phyloP scores from a whole-genome alignment of 2,888 invertebrate species.

The Podabrus alpinus region DNA sequence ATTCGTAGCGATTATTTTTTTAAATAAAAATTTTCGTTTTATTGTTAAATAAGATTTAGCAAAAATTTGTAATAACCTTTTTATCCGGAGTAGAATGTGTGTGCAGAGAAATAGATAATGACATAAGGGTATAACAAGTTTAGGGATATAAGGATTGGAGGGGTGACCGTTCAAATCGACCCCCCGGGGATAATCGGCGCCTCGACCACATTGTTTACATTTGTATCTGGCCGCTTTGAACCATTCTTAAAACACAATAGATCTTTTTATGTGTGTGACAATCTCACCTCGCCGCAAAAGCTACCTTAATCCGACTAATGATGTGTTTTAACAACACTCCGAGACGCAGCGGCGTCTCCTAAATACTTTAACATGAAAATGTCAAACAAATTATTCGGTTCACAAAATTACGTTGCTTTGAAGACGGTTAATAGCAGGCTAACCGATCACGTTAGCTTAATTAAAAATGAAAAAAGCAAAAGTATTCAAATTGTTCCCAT shows the following conservation, averaged over 20 bases:
- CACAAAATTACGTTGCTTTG: background rate
- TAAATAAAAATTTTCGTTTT: background rate
- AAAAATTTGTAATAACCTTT: background rate
- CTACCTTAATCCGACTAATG: conserved; percentile 50
- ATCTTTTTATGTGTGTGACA: conserved; percentile 47
- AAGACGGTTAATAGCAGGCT: background rate
- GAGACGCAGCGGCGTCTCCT: conserved; percentile 21
- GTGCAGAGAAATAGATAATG: conserved; percentile 32
- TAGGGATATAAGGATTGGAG: conserved; percentile 34
- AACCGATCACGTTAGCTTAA: background rate
- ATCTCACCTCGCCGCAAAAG: conserved; percentile 48
- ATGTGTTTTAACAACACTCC: conserved; percentile 39
- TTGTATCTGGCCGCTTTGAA: conserved; percentile 47
- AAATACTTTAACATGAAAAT: background rate
- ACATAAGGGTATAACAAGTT: conserved; percentile 50
- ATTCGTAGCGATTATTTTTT: background rate
- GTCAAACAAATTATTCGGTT: background rate
- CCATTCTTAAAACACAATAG: conserved; percentile 48
- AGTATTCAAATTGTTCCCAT: no score
- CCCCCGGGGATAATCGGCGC: conserved; percentile 51
- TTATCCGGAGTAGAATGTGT: background rate
- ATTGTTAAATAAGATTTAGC: background rate
- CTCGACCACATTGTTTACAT: conserved; percentile 52
- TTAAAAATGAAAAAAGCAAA: no score
- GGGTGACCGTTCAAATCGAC: conserved; percentile 37